Percentiles rank a stretch among this genome's conserved stretches.
phyloP scores from a whole-genome alignment of 2,888 invertebrate species.

The Spialia ferax region DNA sequence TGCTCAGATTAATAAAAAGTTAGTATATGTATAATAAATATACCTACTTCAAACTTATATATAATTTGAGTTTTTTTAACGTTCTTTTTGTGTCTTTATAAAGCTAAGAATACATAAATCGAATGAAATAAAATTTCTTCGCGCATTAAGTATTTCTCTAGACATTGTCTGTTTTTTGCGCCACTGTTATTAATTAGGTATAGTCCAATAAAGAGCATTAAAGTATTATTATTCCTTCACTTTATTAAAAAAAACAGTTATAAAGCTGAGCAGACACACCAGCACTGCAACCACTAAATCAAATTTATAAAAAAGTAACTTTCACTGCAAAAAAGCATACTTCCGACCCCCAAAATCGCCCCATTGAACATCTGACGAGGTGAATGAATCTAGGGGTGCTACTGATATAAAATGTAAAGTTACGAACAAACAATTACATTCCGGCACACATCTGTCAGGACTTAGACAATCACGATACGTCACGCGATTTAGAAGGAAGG shows the following conservation, averaged over 20 bases:
- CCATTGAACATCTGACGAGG: slow-evolving; percentile 85
- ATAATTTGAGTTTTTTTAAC: no score
- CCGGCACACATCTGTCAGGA: slow-evolving; percentile 85
- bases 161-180: no score
- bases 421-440: slow-evolving; percentile 82
- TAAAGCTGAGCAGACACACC: slow-evolving; percentile 13
- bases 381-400: slow-evolving; percentile 81
- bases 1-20: no score
- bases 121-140: no score
- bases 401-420: slow-evolving; percentile 82
- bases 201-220: not conserved
- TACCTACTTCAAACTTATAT: no score
- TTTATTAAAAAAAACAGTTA: not conserved
- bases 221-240: not conserved
- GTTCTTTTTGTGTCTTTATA: no score
- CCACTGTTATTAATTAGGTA: no score
- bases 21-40: no score
- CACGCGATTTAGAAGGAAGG: slow-evolving; percentile 71
- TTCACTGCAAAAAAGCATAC: slow-evolving; percentile 71
- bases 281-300: slow-evolving; percentile 64
- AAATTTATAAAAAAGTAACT: slow-evolving; percentile 59
- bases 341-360: slow-evolving; percentile 69
- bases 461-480: slow-evolving; percentile 86
- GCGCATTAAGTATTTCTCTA: no score
- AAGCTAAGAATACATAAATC: no score